Conservation (phyloP, 1,140 invertebrate species). For the Monomorium pharaonis region DNA sequence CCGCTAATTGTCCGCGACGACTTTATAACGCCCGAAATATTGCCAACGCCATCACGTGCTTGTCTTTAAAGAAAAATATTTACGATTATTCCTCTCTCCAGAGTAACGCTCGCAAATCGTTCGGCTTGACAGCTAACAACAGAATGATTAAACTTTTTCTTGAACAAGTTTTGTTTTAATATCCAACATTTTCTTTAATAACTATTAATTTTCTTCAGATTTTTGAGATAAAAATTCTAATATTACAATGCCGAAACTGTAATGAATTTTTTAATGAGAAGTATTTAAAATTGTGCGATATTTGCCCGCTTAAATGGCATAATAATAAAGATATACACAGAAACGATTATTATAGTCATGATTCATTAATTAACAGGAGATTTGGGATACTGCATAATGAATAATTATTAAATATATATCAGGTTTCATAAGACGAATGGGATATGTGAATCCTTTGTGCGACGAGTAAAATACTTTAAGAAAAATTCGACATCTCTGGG, state of each 20-base stretch:
- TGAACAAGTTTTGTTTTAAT: background rate
- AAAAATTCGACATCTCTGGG: background rate
- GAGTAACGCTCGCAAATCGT: background rate
- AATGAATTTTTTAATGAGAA: background rate
- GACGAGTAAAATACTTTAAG: background rate
- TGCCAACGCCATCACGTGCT: background rate
- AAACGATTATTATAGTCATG: too few species aligned
- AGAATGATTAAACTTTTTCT: background rate
- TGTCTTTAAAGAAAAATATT: slow-evolving; percentile 21
- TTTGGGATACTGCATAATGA: background rate
- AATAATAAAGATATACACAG: background rate
- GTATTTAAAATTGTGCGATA: background rate
- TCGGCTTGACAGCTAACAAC: background rate
- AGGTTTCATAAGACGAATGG: background rate
- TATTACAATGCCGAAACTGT: background rate
- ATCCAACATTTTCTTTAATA: background rate
- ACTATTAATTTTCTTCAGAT: background rate
- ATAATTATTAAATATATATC: background rate
- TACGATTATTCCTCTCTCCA: background rate
- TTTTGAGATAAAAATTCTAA: background rate
- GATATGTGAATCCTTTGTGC: background rate
- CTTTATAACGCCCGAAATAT: background rate
- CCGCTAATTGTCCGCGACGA: slow-evolving; percentile 30
- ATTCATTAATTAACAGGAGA: too few species aligned
- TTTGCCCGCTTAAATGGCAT: background rate